Conservation (phyloP, 2,888 invertebrate species). For the Eucera pruinosa region DNA sequence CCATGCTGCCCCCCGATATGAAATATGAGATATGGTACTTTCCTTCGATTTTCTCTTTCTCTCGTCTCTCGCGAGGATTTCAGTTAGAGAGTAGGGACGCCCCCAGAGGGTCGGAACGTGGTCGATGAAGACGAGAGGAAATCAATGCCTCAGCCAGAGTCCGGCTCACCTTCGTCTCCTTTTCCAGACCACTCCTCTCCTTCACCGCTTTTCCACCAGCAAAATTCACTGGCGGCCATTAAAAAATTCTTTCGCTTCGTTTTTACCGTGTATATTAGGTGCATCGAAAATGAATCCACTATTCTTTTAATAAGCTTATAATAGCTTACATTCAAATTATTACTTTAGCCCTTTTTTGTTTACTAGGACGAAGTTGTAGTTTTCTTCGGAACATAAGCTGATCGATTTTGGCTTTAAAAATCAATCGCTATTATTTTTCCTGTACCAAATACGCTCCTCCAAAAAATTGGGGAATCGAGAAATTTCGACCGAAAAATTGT, state of each 20-base stretch:
- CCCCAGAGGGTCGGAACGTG: conserved; percentile 78
- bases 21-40: conserved; percentile 81
- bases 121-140: conserved; percentile 83
- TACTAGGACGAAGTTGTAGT: no score
- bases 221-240: conserved; percentile 2
- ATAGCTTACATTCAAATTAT: no score
- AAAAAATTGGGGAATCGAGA: no score
- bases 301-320: no score
- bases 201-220: not conserved
- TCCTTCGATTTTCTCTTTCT: conserved; percentile 69
- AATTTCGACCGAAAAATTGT: no score
- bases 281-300: no score
- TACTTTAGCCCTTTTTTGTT: no score
- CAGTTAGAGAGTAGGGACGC: conserved; percentile 71
- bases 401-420: no score
- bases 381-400: no score
- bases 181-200: conserved; percentile 53
- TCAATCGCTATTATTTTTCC: no score
- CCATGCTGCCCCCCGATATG: conserved; percentile 80
- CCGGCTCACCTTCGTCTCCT: conserved; percentile 72
- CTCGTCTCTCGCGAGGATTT: conserved; percentile 65
- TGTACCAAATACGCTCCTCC: no score
- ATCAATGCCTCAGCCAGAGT: conserved; percentile 82
- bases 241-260: not conserved
- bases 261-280: no score